Evolutionary conservation across 2,113 vertebrate genomes (phyloP).

Genomic region (Rhegmatorhina hoffmannsi): DNA sequence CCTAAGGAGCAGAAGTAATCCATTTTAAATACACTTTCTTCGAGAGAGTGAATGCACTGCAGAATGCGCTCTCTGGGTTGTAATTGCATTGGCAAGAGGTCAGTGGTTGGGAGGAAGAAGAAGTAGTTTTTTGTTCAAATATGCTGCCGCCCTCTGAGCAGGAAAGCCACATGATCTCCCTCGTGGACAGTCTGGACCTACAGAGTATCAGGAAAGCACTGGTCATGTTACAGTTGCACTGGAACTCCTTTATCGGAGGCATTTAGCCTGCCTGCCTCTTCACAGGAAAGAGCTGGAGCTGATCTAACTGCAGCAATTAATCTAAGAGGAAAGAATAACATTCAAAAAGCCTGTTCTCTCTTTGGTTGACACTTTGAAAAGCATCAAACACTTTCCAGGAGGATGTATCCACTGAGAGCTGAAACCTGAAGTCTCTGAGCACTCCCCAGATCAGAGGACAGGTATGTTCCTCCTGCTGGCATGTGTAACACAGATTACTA

Average conservation of each 20-base stretch:
- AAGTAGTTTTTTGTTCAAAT: not conserved
- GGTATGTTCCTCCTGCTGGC: not conserved
- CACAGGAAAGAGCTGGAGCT: not conserved
- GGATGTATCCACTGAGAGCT: not conserved
- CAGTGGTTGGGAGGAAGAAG: constrained; percentile 4
- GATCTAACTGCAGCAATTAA: not conserved
- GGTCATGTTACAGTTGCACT: not conserved
- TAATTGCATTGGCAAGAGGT: constrained; percentile 72
- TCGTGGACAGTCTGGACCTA: not conserved
- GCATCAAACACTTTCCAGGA: not conserved
- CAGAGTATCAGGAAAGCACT: not conserved
- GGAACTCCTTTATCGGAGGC: not conserved
- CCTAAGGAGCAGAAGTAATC: constrained; percentile 85
- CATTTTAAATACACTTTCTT: constrained; percentile 88
- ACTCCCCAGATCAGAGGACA: not conserved
- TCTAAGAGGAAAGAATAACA: not conserved
- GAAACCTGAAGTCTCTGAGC: not conserved
- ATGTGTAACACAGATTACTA: not conserved
- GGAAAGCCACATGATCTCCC: not conserved
- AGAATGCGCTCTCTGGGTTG: constrained; percentile 45
- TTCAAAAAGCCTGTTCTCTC: not conserved
- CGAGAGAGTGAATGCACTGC: constrained; percentile 45
- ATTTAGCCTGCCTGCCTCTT: not conserved
- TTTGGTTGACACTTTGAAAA: not conserved
- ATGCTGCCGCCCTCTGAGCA: not conserved